Percentiles rank a stretch among this genome's conserved stretches.
These are phyloP conservation scores for Mesocricetus auratus DNA, from an alignment of 2,113 vertebrate species.

Conservation along the genomic window DNA sequence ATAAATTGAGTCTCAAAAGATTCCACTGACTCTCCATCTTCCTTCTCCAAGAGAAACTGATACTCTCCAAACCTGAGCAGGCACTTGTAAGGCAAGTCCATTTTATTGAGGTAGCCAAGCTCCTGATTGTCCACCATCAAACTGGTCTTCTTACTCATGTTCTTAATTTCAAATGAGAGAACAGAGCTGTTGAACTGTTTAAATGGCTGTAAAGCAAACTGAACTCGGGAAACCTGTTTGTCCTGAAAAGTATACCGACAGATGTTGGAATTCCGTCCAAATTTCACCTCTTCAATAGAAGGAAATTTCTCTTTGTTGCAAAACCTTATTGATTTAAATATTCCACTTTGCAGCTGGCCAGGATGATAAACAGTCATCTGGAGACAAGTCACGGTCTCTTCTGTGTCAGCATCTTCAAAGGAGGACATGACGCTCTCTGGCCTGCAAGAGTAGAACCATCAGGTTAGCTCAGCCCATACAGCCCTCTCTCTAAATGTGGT, in stretches of 20 bases:
- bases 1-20: conserved; percentile 91
- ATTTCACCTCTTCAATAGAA: conserved; percentile 87
- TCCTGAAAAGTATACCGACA: conserved; percentile 90
- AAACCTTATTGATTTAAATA: conserved; percentile 88
- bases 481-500: neutral
- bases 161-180: conserved; percentile 92
- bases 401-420: conserved; percentile 90
- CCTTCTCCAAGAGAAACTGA: conserved; percentile 89
- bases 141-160: conserved; percentile 91
- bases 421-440: conserved; percentile 61
- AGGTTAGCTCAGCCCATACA: neutral
- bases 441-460: conserved; percentile 31
- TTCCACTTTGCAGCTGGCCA: conserved; percentile 80
- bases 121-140: conserved; percentile 86
- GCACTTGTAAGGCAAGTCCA: conserved; percentile 89
- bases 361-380: conserved; percentile 92
- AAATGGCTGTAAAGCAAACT: conserved; percentile 91
- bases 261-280: conserved; percentile 89
- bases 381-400: conserved; percentile 91
- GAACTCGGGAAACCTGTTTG: conserved; percentile 90
- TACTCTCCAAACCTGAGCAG: conserved; percentile 92
- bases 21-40: conserved; percentile 89
- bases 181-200: conserved; percentile 84
- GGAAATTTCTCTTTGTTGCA: conserved; percentile 75
- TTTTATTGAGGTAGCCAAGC: conserved; percentile 91